Base-by-base conservation (phyloP, 2,888 invertebrate species). In the Ormyrus nitidulus region DNA sequence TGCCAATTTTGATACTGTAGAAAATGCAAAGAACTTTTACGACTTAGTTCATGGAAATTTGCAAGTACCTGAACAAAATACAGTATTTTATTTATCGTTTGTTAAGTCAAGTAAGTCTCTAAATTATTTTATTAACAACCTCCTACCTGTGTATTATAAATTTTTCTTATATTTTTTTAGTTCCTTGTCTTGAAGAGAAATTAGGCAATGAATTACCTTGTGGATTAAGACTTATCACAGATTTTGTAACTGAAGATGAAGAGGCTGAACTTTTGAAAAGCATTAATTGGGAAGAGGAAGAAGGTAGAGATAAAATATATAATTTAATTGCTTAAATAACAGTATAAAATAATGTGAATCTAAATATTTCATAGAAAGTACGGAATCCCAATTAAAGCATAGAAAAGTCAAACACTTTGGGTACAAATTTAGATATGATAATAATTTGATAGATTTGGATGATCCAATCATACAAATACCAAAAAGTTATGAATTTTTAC, bases 341-440 rank as follows among this genome's bases (percentile, higher is more conserved):
- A 9, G 73, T 59, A 4, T 46, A 48, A 6, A 70, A 13, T 53
- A 34, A 10, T 13, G 2, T 51, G 74, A 5, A 11, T 56, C 11
- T 53, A 19, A 62, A 56, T n/a, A 48, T 54, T 19, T 71, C 11
- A 0, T 34, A 81, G 78, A 66, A 10, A 68, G 66, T n/a, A 8
- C 0, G 19, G 68, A 77, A 4, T 88, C 88, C 0, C 87, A 87
- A 58, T 90, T 97, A 83, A 98, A 97, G 88, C 95, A 98, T 87
- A 92, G 98, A 56, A 93, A 93, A 91, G 98, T 98, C 0, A 95
- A 94, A 88, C 98, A 98, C 91, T 98, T 94, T 91, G 98, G 98
- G 0, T 98, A 94, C 90, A 96, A 97, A 89, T 99, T 99, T 90
- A 92, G 94, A 82, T 99, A 99, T 90, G 95, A 94, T 68, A 94